Evolutionary conservation across 2,888 invertebrate genomes (phyloP).

Genomic region (Euclidia mi): DNA sequence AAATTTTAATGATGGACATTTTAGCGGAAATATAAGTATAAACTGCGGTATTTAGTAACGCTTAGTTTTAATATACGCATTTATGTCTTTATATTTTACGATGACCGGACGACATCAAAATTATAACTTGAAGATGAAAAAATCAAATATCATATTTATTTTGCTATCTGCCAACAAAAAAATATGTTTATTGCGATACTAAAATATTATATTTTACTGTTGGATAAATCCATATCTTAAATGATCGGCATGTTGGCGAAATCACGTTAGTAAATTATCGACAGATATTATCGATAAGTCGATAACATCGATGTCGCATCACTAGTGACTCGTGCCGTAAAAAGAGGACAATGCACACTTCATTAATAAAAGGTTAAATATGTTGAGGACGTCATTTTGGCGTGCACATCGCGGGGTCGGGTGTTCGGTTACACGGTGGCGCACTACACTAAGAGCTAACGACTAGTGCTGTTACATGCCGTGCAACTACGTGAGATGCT

Average conservation of each 20-base stretch:
- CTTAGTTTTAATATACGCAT: conserved; percentile 45
- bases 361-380: conserved; percentile 86
- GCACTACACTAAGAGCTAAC: conserved; percentile 35
- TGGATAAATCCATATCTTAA: neutral
- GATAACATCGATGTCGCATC: conserved; percentile 52
- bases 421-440: conserved; percentile 64
- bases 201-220: conserved; percentile 14
- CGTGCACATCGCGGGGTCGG: conserved; percentile 54
- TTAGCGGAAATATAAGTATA: conserved; percentile 28
- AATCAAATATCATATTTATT: conserved; percentile 25
- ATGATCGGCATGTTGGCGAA: conserved; percentile 12
- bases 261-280: conserved; percentile 3
- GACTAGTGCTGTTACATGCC: conserved; percentile 24
- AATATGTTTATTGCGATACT: conserved; percentile 21
- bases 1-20: conserved; percentile 33
- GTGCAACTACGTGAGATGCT: neutral
- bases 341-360: conserved; percentile 82
- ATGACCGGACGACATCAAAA: conserved; percentile 48
- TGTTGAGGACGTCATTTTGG: conserved; percentile 75
- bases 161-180: conserved; percentile 25
- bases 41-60: conserved; percentile 36
- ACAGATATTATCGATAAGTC: conserved; percentile 14
- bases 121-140: conserved; percentile 26
- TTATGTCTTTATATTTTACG: conserved; percentile 47
- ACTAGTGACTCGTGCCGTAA: conserved; percentile 81